These are phyloP conservation scores for Sebastes flavidus DNA, from an alignment of 2,797 vertebrate species.

Conservation along the genomic window DNA sequence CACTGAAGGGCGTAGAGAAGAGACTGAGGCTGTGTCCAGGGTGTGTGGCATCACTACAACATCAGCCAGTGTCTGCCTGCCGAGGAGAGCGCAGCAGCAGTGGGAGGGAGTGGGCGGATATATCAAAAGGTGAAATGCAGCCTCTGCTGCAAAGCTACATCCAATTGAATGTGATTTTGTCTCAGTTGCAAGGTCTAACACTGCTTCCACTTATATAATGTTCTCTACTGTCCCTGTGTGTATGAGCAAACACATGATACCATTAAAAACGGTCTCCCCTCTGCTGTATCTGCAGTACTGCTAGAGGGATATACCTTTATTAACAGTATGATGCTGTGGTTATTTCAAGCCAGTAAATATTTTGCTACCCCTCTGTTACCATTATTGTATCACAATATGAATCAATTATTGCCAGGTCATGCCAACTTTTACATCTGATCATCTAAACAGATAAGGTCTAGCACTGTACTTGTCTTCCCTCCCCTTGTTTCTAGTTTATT, in stretches of 20 bases:
- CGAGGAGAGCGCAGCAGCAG: conserved; percentile 65
- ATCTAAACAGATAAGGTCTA: neutral
- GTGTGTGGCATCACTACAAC: conserved; percentile 68
- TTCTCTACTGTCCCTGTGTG: conserved; percentile 9
- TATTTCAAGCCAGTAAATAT: neutral
- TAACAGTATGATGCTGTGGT: neutral
- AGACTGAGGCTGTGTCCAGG: conserved; percentile 60
- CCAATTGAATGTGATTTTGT: conserved; percentile 61
- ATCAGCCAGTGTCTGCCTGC: conserved; percentile 69
- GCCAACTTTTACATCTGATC: neutral
- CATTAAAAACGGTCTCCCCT: neutral
- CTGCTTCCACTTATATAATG: conserved; percentile 56
- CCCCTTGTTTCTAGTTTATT: neutral
- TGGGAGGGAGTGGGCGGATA: conserved; percentile 77
- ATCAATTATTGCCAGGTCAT: neutral
- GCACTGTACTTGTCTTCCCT: neutral
- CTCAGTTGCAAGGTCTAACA: conserved; percentile 53
- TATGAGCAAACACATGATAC: conserved; percentile 5
- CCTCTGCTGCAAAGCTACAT: conserved; percentile 70
- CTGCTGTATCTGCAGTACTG: conserved; percentile 8
- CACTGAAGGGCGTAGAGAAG: conserved; percentile 43
- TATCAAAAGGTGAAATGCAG: conserved; percentile 76
- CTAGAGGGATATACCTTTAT: neutral
- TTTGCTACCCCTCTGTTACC: neutral
- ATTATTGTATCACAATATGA: neutral